Base-by-base conservation (phyloP, 2,888 invertebrate genomes). In the Leucozona laternaria region DNA sequence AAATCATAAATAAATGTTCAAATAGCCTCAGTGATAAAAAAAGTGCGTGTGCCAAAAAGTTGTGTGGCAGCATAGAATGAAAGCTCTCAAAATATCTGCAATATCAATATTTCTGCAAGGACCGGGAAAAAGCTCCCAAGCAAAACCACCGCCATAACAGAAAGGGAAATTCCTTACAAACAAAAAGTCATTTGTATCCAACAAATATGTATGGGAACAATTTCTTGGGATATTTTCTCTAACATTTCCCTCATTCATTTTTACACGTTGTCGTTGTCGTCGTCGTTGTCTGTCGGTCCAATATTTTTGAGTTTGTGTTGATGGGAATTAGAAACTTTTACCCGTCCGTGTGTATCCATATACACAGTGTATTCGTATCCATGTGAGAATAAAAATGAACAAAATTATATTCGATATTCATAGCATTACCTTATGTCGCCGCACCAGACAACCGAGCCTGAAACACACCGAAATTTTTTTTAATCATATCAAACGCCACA, bases 321-420 rank as follows among this genome's bases (percentile, higher is more conserved):
- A n/a, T n/a, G 64, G 71, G 66, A 73, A 37, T 62, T 31, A 48
- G 48, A 66, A 66, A 45, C 48, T 66, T 72, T 68, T 66, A 76
- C 64, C 70, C 68, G 28, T 79, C 82, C 75, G 76, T 82, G 86
- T 78, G 71, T 79, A 73, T 77, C 17, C 40, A 76, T 83, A 72
- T 81, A 80, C 64, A 85, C 80, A 76, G 48, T 80, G 85, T 86
- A 86, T 71, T 71, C 86, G 86, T 86, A 81, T 86, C 86, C 86
- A 86, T 86, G 86, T 86, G 86, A 86, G 86, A 86, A 86, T 86
- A 81, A 86, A 73, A 68, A 68, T 68, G 64, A 64, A 64, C 64
- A 64, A 64, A 45, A 66, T 66, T 66, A 66, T 79, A 82, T 81
- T 81, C 77, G 80, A 70, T 81, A 73, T 82, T 80, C 86, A 86